Evolutionary conservation across 1,140 invertebrate genomes (phyloP), one percentile per base, ranked within the genome.

Genomic region (Protaetia brevitarsis): DNA sequence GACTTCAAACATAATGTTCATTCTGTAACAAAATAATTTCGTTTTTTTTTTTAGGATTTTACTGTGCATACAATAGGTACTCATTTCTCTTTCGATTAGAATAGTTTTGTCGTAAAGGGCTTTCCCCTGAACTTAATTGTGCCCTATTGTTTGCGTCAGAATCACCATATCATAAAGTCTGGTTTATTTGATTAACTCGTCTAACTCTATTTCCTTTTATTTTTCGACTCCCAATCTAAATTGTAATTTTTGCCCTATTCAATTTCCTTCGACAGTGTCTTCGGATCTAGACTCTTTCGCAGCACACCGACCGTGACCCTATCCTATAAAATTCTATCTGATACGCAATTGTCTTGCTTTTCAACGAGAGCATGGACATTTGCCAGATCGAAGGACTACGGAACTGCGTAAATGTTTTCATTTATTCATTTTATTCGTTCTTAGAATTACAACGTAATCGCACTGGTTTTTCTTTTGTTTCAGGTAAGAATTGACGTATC

Each of bases 401-500:
- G 19, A 51, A 51, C 19, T 19, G 13, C 11, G 41, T 51, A 51
- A 21, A 23, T 51, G 19, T 19, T 8, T 23, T 21, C 41, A 21
- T 51, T 34, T 34, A 34, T 34, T n/a, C 13, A 11, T 34, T 23
- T 51, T 51, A 8, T 51, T 2, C 0, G 13, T 23, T 5, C 5
- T 51, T 51, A 51, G 41, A 51, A 51, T 51, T 23, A 51, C 7
- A 51, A 23, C 11, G 41, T 51, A n/a, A n/a, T n/a, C n/a, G 41
- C 26, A 51, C 21, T 23, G 13, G n/a, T 51, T 51, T 51, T 51
- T 51, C 41, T 51, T n/a, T 51, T 51, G 41, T 51, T 51, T 51
- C 41, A 51, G 41, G 41, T 51, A 51, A 51, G 41, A 51, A 23
- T 13, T 51, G 41, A 51, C 41, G 41, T 23, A 51, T 51, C 41